Base-by-base conservation (phyloP, 2,113 vertebrate genomes). In the Myiagra hebetior region DNA sequence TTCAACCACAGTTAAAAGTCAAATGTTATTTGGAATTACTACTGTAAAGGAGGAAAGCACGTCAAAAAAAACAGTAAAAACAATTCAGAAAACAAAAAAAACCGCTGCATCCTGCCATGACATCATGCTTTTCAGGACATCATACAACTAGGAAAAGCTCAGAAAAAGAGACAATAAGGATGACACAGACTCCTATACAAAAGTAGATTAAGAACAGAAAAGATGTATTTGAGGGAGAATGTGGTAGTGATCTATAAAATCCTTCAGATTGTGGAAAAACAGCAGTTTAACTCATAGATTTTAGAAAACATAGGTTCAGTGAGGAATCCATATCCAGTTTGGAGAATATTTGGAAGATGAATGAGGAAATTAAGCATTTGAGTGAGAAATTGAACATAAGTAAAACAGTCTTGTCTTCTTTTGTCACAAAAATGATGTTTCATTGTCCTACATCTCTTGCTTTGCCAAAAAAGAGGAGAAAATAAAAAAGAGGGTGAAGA, bases 401-500 rank as follows among this genome's bases (percentile, higher is more conserved):
- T 75, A 70, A 91, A 85, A 39, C 0, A 33, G 17, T 44, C 8
- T 55, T 59, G 24, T 20, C 9, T 28, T 31, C 50, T 86, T 79
- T 35, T 1, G 3, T 44, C 16, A 56, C 16, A 59, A 64, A 85
- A 92, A 79, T 12, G 0, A 35, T 37, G 14, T 47, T 81, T 53
- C 26, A 13, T 65, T 74, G 23, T 81, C 18, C 50, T 24, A 53
- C 2, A 52, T 33, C 8, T 59, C 20, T 64, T 10, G 0, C 50
- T 89, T 80, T 59, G 31, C 10, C 10, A 57, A 44, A 65, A 55
- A 62, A 21, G 33, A 52, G 3, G 4, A 17, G 8, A 30, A 11
- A 5, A 44, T 27, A 22, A 28, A 16, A 10, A 4, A 4, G 4
- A 46, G 4, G 1, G 2, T 6, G 3, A 31, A 63, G 18, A n/a